phyloP scores from a whole-genome alignment of 2,113 vertebrate species.

The Procavia capensis region DNA sequence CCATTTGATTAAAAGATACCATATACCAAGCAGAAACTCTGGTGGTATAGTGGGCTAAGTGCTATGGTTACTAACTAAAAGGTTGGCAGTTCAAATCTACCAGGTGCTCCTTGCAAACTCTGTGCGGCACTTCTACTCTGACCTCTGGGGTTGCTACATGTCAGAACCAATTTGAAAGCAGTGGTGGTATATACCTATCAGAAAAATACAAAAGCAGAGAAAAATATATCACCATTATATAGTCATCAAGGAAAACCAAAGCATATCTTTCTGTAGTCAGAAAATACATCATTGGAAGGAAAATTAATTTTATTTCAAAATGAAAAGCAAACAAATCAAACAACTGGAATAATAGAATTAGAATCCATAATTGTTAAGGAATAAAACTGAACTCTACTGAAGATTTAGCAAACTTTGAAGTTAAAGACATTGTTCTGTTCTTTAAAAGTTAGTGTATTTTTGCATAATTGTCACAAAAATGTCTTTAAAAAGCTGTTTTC shows the following conservation, averaged over 20 bases:
- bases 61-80: no score
- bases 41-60: no score
- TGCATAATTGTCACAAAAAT: constrained; percentile 41
- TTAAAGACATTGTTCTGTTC: constrained; percentile 20
- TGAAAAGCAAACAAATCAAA: not conserved
- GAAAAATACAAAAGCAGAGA: not conserved
- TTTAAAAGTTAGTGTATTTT: not conserved
- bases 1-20: not conserved
- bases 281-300: constrained; percentile 17
- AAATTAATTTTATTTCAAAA: constrained; percentile 43
- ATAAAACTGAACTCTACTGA: not conserved
- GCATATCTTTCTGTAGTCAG: not conserved
- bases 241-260: not conserved
- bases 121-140: no score
- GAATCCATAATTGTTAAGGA: not conserved
- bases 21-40: not conserved
- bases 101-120: no score
- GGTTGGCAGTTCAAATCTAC: no score
- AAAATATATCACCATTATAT: not conserved
- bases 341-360: not conserved
- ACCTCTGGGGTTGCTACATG: no score
- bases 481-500: not conserved
- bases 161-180: no score
- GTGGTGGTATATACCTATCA: not conserved
- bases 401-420: constrained; percentile 18